Evolutionary conservation across 2,113 vertebrate species (phyloP).

Genomic region (Chionomys nivalis): DNA sequence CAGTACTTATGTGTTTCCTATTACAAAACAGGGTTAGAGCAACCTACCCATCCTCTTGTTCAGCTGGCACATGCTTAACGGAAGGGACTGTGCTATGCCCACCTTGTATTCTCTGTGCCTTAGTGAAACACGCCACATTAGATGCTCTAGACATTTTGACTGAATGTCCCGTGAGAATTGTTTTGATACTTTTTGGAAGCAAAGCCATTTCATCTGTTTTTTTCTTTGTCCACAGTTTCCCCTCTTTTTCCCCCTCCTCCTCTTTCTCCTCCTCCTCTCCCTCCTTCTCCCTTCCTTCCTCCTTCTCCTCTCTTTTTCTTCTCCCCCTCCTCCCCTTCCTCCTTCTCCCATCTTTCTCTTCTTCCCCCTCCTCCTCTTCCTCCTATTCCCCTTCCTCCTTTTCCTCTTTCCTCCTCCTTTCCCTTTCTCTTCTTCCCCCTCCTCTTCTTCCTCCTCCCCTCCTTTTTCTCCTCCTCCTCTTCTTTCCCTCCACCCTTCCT

Average conservation of each 20-base stretch:
- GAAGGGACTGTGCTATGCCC: not conserved
- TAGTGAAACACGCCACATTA: not conserved
- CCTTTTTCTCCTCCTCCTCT: no score
- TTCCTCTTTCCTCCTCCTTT: not conserved
- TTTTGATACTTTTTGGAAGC: not conserved
- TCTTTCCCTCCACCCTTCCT: no score
- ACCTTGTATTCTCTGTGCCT: not conserved
- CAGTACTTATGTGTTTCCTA: not conserved
- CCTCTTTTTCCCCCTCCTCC: not conserved
- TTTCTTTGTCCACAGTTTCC: no score
- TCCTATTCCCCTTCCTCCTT: no score
- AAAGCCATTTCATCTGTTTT: not conserved
- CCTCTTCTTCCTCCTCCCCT: no score
- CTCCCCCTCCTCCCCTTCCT: no score
- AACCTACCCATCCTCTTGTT: not conserved
- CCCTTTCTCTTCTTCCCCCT: no score
- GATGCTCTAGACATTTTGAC: not conserved
- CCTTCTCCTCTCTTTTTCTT: no score
- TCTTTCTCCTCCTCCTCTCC: accelerated
- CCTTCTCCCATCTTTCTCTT: no score
- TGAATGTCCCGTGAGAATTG: not conserved
- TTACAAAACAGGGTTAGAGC: not conserved
- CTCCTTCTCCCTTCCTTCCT: no score
- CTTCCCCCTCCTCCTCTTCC: no score
- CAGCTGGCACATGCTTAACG: not conserved